A percentile compares a stretch with the other conserved stretches of the same genome.
Conservation (phyloP, 2,113 vertebrate genomes). For the Poeciliopsis prolifica region DNA sequence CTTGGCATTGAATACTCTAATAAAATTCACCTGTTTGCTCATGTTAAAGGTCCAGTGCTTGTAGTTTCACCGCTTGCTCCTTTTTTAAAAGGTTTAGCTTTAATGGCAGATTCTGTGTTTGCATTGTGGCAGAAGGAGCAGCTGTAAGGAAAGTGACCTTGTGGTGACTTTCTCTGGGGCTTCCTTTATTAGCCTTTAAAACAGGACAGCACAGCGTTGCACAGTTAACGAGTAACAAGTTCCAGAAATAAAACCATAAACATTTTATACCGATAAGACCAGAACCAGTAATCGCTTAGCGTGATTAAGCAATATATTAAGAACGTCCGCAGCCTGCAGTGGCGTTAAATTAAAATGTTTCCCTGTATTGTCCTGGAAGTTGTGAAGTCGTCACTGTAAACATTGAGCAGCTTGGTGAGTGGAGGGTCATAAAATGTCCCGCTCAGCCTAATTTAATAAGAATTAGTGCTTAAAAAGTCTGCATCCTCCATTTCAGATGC, state of each 20-base stretch:
- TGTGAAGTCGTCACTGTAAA: slow-evolving; percentile 11
- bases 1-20: not conserved
- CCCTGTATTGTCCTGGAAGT: not conserved
- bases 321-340: no score
- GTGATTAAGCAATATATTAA: not conserved
- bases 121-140: no score
- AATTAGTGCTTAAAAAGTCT: slow-evolving; percentile 6
- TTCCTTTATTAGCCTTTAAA: slow-evolving; percentile 40
- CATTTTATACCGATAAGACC: slow-evolving; percentile 13
- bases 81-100: not conserved
- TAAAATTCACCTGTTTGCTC: not conserved
- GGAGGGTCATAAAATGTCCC: slow-evolving; percentile 12
- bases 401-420: not conserved
- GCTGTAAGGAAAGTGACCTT: slow-evolving; percentile 5
- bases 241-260: slow-evolving; percentile 44
- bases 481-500: slow-evolving; percentile 5
- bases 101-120: not conserved
- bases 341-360: no score
- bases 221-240: slow-evolving; percentile 54
- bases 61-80: not conserved
- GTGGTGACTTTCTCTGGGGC: not conserved
- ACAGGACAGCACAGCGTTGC: slow-evolving; percentile 18
- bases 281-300: not conserved
- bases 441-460: slow-evolving; percentile 9
- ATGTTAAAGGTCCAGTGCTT: not conserved